Base-by-base conservation (phyloP, 2,797 vertebrate genomes). In the Enteromius viviparus region DNA sequence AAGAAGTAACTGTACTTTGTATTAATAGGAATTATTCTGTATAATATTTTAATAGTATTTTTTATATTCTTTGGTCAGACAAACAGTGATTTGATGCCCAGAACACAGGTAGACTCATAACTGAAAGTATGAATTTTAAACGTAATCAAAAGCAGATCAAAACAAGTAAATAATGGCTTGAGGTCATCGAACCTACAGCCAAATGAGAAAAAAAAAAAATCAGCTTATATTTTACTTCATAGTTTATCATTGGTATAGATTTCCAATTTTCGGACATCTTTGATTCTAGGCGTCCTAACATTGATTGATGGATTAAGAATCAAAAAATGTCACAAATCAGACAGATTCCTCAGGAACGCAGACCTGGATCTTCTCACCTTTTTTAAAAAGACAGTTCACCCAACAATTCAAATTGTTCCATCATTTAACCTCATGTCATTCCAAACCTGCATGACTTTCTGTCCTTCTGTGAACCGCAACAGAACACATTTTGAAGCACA, bases 1-100 rank as follows among this genome's bases (percentile, higher is more conserved):
- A 66, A 51, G 12, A 51, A 34, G 6, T 6, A 78, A 14, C 23
- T 17, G 19, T 49, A 49, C 29, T 34, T 12, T 51, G 2, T 7
- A 51, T 78, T 77, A 21, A 8, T 32, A 62, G 75, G 11, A 49
- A n/a, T 77, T 65, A 47, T 42, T 11, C 21, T 15, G n/a, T 37
- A 1, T 42, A 42, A 60, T 60, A 12, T 60, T 23, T 12, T 26
- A 45, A 17, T 19, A 7, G 14, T 21, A 19, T 62, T 47, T 76
- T 77, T 11, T 7, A 29, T 29, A 62, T 42, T 62, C 23, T 77
- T 77, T 77, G 75, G 75, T 76, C 34, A 45, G 40, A 42, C 14
- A 42, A 45, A 19, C 37, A 23, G 12, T 66, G 62, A 66, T 51
- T 51, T 47, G 45, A 66, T 66, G 14, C 14, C 6, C 60, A 78